Percentiles rank a stretch among this genome's conserved stretches.
Conservation (phyloP, 2,797 vertebrate genomes). For the Lagodon rhomboides region DNA sequence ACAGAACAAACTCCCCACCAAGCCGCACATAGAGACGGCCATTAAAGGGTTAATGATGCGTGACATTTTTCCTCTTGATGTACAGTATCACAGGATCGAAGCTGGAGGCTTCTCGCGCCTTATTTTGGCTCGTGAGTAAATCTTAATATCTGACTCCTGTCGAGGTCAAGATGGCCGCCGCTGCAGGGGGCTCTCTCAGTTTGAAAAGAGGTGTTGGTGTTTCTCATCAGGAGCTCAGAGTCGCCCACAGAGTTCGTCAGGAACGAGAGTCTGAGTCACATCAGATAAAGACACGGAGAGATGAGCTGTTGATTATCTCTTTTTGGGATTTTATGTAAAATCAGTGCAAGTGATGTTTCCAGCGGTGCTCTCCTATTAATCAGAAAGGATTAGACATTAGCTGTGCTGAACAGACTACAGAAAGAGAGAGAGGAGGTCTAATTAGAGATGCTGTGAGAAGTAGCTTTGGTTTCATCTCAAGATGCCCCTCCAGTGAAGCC, state of each 20-base stretch:
- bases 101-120: not conserved
- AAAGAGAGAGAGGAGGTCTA: slow-evolving; percentile 3
- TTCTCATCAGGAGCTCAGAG: not conserved
- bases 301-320: slow-evolving; percentile 6
- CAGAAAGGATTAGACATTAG: slow-evolving; percentile 14
- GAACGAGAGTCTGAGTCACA: not conserved
- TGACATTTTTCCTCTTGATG: not conserved
- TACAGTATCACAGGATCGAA: not conserved
- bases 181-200: not conserved
- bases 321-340: slow-evolving; percentile 4
- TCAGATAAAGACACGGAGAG: slow-evolving; percentile 22
- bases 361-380: not conserved
- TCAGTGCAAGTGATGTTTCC: not conserved
- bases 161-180: not conserved
- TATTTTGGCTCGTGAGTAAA: not conserved
- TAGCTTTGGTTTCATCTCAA: slow-evolving; percentile 29
- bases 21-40: too few species aligned
- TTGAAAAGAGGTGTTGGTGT: not conserved
- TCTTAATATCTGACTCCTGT: not conserved
- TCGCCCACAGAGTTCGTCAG: not conserved
- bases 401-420: not conserved
- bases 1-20: too few species aligned
- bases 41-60: not conserved
- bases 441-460: slow-evolving; percentile 41
- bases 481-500: not conserved